phyloP scores from a whole-genome alignment of 2,888 invertebrate species.

The Drosophila melanosoma region DNA sequence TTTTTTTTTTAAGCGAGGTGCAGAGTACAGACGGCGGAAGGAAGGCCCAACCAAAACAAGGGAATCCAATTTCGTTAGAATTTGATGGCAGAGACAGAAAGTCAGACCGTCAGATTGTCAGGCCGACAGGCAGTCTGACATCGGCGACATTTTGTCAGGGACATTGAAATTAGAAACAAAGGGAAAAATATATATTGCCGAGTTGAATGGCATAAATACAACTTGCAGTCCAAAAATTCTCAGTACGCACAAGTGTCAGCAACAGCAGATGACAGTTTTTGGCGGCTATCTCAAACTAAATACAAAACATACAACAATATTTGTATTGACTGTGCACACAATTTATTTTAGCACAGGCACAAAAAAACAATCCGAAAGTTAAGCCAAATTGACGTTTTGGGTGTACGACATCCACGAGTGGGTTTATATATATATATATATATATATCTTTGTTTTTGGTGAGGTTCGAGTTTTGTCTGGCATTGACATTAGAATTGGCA shows the following conservation, averaged over 20 bases:
- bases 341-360: conserved; percentile 38
- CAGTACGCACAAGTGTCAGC: conserved; percentile 72
- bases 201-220: conserved; percentile 60
- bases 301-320: conserved; percentile 1
- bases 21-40: conserved; percentile 20
- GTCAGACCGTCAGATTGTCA: conserved; percentile 3
- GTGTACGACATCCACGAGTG: conserved; percentile 32
- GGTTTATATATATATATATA: background rate
- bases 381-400: conserved; percentile 67
- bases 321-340: conserved; percentile 19
- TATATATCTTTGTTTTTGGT: background rate
- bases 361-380: conserved; percentile 31
- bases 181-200: conserved; percentile 32
- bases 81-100: conserved; percentile 68
- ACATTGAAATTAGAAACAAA: conserved; percentile 70
- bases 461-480: conserved; percentile 38
- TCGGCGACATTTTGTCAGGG: conserved; percentile 52
- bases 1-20: conserved; percentile 32
- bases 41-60: conserved; percentile 61
- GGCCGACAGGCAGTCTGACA: background rate
- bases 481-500: conserved; percentile 46
- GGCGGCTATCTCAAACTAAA: conserved; percentile 29
- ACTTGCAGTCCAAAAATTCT: conserved; percentile 43
- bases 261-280: conserved; percentile 61
- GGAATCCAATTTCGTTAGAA: conserved; percentile 76